Evolutionary conservation across 2,888 invertebrate genomes (phyloP).

Genomic region (Ferdinandea cuprea): DNA sequence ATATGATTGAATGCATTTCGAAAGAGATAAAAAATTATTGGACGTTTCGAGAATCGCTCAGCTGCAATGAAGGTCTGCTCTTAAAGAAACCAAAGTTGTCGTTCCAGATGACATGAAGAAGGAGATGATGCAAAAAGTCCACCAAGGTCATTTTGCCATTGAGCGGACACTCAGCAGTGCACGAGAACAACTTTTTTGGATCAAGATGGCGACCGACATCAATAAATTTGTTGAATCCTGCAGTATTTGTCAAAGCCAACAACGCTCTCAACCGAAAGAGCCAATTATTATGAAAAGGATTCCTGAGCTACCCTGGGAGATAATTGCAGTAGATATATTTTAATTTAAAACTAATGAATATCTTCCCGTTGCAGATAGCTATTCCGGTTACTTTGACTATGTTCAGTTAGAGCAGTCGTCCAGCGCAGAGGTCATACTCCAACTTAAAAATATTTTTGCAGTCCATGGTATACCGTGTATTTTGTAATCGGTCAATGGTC

Average conservation of each 20-base stretch:
- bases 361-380: conserved; percentile 37
- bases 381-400: conserved; percentile 41
- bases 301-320: too few relatives aligned
- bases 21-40: conserved; percentile 30
- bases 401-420: conserved; percentile 19
- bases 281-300: conserved; percentile 26
- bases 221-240: conserved; percentile 32
- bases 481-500: conserved; percentile 41
- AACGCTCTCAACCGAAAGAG: conserved; percentile 34
- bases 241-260: conserved; percentile 35
- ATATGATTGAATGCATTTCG: background rate
- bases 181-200: conserved; percentile 37
- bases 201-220: conserved; percentile 27
- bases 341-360: conserved; percentile 38
- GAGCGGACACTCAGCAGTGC: conserved; percentile 26
- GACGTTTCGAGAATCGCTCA: conserved; percentile 41
- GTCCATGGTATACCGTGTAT: conserved; percentile 23
- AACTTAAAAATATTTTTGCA: conserved; percentile 35
- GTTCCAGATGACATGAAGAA: conserved; percentile 30
- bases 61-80: conserved; percentile 26
- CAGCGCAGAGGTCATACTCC: conserved; percentile 27
- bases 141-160: conserved; percentile 46
- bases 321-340: too few relatives aligned
- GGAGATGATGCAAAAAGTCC: conserved; percentile 36
- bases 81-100: too few relatives aligned